A percentile compares a stretch with the other conserved stretches of the same genome.
phyloP scores from a whole-genome alignment of 2,888 invertebrate genomes.

The Amitus sp. region DNA sequence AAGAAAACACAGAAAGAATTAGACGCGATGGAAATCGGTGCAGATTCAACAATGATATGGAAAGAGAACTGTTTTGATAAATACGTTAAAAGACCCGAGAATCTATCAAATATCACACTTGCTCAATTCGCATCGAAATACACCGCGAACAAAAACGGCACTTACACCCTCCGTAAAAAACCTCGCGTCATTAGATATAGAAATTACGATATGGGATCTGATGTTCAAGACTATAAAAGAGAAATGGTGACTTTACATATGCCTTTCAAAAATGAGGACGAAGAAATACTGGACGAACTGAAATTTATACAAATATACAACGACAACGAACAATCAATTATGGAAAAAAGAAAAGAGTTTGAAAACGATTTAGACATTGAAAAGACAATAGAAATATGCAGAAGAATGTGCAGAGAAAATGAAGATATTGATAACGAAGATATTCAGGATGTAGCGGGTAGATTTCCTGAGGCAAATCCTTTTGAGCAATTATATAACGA shows the following conservation, averaged over 20 bases:
- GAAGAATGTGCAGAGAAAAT: no score
- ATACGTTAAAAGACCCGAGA: constrained; percentile 59
- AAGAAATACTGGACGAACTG: no score
- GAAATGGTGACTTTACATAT: no score
- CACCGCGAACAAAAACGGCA: constrained; percentile 32
- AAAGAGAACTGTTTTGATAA: constrained; percentile 62
- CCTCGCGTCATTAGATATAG: constrained; percentile 56
- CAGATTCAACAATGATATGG: constrained; percentile 55
- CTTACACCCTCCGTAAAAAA: constrained; percentile 42
- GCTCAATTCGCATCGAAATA: constrained; percentile 56
- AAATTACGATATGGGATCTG: constrained; percentile 54
- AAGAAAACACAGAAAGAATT: constrained; percentile 53
- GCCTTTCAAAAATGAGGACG: no score
- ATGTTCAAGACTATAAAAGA: constrained; percentile 52
- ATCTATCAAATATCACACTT: constrained; percentile 43
- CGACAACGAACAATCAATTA: no score
- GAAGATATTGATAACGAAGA: background rate
- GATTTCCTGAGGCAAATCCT: no score
- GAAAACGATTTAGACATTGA: constrained; percentile 51
- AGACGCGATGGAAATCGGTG: constrained; percentile 20
- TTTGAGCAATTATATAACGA: constrained; percentile 9
- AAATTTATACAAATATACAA: no score
- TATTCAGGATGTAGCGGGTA: no score
- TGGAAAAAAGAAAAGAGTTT: constrained; percentile 41
- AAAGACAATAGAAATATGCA: constrained; percentile 38